Evolutionary conservation across 2,113 vertebrate genomes (phyloP).

Genomic region (Pholis gunnellus): DNA sequence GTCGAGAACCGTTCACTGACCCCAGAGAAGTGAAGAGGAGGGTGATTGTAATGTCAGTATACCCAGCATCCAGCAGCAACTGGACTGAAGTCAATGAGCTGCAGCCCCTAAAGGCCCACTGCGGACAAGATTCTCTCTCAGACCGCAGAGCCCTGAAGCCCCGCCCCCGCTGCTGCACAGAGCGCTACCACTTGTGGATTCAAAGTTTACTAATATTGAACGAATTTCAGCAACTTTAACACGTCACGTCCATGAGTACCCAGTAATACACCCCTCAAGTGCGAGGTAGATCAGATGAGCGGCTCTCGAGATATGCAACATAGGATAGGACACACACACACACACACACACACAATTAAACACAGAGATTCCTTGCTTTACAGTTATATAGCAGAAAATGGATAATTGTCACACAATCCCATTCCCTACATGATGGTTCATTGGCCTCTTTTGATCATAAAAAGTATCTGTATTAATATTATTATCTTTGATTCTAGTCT

Average conservation of each 20-base stretch:
- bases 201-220: neutral
- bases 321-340: neutral
- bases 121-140: neutral
- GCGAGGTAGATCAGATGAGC: neutral
- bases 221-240: neutral
- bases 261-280: neutral
- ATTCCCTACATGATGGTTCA: neutral
- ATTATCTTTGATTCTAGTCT: neutral
- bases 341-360: too few species aligned
- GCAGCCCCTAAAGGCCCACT: too few species aligned
- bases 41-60: neutral
- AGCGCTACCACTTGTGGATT: neutral
- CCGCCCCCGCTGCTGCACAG: neutral
- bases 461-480: neutral
- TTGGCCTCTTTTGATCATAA: neutral
- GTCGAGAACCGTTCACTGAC: neutral
- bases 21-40: neutral
- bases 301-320: neutral
- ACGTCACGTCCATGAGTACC: too few species aligned
- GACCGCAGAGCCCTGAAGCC: neutral
- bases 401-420: neutral
- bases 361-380: too few species aligned
- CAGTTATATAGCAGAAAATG: neutral
- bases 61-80: neutral
- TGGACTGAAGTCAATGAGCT: neutral